Evolutionary conservation across 2,888 invertebrate genomes (phyloP).

Genomic region (Creontiades dilutus): DNA sequence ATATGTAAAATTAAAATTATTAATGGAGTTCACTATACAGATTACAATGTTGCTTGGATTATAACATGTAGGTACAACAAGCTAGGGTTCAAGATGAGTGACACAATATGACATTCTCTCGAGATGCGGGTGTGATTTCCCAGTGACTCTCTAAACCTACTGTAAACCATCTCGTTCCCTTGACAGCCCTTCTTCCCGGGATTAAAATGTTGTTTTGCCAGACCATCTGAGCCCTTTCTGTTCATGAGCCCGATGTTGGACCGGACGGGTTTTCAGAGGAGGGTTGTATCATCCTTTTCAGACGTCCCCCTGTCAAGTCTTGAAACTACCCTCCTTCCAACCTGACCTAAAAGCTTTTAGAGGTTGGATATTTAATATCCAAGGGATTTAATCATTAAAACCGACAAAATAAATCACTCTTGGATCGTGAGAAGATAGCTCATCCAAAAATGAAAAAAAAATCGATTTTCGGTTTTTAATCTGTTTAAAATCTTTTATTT

Average conservation of each 20-base stretch:
- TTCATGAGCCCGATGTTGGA: constrained; percentile 10
- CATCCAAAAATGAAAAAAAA: too few species aligned
- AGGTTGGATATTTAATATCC: background rate
- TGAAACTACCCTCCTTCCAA: background rate
- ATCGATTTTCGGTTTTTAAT: too few species aligned
- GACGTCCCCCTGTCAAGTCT: constrained; percentile 18
- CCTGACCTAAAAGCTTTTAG: background rate
- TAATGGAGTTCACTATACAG: too few species aligned
- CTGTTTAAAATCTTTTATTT: too few species aligned
- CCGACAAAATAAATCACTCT: too few species aligned
- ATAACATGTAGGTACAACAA: background rate
- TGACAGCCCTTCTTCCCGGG: constrained; percentile 28
- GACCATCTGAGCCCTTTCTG: constrained; percentile 53
- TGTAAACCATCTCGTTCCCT: background rate
- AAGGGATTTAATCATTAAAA: background rate
- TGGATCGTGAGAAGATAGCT: too few species aligned
- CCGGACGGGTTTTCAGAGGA: background rate
- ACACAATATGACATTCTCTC: background rate
- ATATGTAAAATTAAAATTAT: too few species aligned
- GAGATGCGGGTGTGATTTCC: constrained; percentile 1
- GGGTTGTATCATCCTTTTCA: constrained; percentile 35
- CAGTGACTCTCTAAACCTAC: background rate
- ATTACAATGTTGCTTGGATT: too few species aligned
- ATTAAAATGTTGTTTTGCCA: constrained; percentile 52
- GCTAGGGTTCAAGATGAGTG: background rate